These are phyloP conservation scores for Drosophila borborema DNA, from an alignment of 2,888 invertebrate genomes.

Conservation along the genomic window DNA sequence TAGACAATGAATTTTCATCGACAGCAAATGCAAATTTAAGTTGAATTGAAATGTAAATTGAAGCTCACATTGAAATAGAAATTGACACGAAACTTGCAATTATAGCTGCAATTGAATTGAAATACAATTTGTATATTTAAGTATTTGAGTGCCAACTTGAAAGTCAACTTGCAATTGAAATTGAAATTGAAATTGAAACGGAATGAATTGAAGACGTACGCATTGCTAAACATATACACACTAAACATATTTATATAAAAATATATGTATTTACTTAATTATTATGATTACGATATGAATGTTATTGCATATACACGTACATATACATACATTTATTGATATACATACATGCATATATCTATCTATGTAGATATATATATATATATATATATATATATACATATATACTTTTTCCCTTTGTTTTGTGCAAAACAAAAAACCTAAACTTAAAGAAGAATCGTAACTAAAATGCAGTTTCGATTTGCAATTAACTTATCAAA, in stretches of 20 bases:
- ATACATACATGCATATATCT: constrained; percentile 49
- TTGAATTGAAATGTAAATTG: not conserved
- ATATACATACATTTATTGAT: constrained; percentile 51
- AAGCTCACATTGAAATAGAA: not conserved
- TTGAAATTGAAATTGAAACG: constrained; percentile 4
- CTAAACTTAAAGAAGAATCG: not conserved
- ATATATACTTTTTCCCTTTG: constrained; percentile 31
- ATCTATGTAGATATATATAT: constrained; percentile 43
- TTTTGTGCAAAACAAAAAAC: constrained; percentile 47
- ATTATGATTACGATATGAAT: constrained; percentile 75
- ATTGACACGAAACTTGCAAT: not conserved
- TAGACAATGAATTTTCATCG: not conserved
- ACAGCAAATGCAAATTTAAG: not conserved
- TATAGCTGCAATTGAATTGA: not conserved
- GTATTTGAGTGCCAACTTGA: not conserved
- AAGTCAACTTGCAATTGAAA: not conserved
- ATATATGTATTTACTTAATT: constrained; percentile 72
- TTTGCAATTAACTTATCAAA: not conserved
- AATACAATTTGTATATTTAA: constrained; percentile 2
- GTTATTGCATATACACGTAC: constrained; percentile 76
- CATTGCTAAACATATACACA: constrained; percentile 57
- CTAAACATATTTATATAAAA: constrained; percentile 61
- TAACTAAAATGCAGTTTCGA: constrained; percentile 1
- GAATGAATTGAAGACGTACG: constrained; percentile 19
- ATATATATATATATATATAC: constrained; percentile 53